phyloP scores from a whole-genome alignment of 2,797 vertebrate genomes.

The Pseudochirops cupreus region DNA sequence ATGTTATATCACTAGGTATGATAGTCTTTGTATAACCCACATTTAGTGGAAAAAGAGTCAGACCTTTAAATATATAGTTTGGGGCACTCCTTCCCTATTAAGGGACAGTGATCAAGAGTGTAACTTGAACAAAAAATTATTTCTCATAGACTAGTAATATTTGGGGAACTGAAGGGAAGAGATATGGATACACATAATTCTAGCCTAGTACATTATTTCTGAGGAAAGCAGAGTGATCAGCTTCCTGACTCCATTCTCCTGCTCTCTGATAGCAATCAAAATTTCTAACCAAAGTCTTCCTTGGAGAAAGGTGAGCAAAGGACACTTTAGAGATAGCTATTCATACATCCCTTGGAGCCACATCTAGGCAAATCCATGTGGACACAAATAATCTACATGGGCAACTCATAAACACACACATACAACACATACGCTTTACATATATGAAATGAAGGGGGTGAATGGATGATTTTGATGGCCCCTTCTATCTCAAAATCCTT shows the following conservation, averaged over 20 bases:
- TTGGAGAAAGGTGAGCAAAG: background rate
- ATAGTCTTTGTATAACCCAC: background rate
- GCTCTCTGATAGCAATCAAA: background rate
- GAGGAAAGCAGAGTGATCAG: background rate
- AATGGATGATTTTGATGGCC: background rate
- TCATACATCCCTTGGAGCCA: background rate
- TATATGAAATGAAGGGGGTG: background rate
- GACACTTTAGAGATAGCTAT: background rate
- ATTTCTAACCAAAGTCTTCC: background rate
- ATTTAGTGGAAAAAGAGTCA: background rate
- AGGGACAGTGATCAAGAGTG: background rate
- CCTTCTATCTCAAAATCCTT: no score
- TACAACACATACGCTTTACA: background rate
- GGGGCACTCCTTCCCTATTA: background rate
- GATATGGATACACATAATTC: background rate
- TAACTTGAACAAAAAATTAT: background rate
- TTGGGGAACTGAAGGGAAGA: background rate
- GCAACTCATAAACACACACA: background rate
- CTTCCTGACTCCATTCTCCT: background rate
- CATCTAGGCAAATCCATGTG: background rate
- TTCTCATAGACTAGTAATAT: background rate
- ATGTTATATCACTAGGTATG: background rate
- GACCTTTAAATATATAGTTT: background rate
- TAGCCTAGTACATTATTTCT: background rate
- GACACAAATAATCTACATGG: background rate